Percentiles rank a stretch among this genome's conserved stretches.
phyloP scores from a whole-genome alignment of 2,888 invertebrate genomes.

The Sphaeridia pumilis region DNA sequence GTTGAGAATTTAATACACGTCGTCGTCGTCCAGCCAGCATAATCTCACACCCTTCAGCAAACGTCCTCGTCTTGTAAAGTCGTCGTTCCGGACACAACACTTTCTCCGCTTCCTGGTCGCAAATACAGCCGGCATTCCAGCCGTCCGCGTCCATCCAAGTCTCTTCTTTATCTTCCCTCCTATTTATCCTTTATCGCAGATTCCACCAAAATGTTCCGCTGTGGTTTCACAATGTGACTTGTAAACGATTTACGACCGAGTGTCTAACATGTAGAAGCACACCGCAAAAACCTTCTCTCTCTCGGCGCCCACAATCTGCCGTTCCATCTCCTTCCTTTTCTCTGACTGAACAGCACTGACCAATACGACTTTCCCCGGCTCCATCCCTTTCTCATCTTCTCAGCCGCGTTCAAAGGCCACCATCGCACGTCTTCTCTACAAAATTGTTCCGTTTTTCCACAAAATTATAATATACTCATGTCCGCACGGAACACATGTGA shows the following conservation, averaged over 20 bases:
- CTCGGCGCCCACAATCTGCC: not conserved
- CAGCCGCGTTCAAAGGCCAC: no score
- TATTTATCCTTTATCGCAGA: slow-evolving; percentile 2
- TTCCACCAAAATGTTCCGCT: not conserved
- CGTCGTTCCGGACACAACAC: not conserved
- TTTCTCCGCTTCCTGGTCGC: not conserved
- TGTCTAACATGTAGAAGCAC: no score
- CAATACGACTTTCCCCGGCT: not conserved
- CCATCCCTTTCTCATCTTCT: no score
- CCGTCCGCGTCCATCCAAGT: not conserved
- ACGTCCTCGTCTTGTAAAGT: not conserved
- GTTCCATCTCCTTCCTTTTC: not conserved
- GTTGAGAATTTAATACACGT: slow-evolving; percentile 8
- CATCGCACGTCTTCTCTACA: no score
- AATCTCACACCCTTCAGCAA: not conserved
- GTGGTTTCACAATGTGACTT: slow-evolving; percentile 1
- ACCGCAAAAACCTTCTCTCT: no score
- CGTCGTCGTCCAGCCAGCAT: slow-evolving; percentile 6
- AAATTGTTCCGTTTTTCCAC: no score
- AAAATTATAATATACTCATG: no score
- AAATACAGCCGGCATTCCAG: not conserved
- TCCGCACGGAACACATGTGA: no score
- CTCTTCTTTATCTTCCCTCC: not conserved
- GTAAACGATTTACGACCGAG: not conserved
- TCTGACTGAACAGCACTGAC: no score